Base-by-base conservation (phyloP, 2,113 vertebrate species). In the Athene cunicularia region DNA sequence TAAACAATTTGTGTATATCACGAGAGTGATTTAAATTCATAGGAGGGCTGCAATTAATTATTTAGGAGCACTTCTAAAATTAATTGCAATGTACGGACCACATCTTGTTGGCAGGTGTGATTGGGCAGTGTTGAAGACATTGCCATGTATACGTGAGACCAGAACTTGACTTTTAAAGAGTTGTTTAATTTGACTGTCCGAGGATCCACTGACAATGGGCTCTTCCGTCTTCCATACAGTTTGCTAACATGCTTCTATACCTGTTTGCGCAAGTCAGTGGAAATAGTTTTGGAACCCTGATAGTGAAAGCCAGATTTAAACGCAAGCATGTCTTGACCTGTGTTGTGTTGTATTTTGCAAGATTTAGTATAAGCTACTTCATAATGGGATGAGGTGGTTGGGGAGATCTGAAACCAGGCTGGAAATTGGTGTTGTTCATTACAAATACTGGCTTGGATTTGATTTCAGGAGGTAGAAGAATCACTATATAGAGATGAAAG, bases 401-500 rank as follows among this genome's bases (percentile, higher is more conserved):
- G 39, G 56, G 28, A 50, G 35, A 6, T 88, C 80, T 63, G 80
- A 88, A 92, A 68, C 16, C 18, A 74, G 41, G 27, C 49, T 68
- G 43, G 39, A 66, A 50, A 26, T 39, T 7, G 30, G 11, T 32
- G 3, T 1, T 72, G 6, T 70, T 88, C 63, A 47, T 74, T 87
- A 87, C 26, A 81, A 94, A 5, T 52, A 52, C 30, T 89, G 76
- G 2, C 90, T 76, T 95, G 68, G 56, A 21, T 81, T 97, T 50
- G 82, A 1, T 97, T 96, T 81, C 91, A 99, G 99, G 98, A 97
- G 3, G 49, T 83, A 5, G 89, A 97, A 53, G 98, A 98, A 8
- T 73, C 90, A 2, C 58, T 99, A 2, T 98, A 98, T 73, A 96
- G 84, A 89, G 97, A 98, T 60, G 80, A 96, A 35, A 95, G 62